These are phyloP conservation scores for Caenorhabditis panamensis DNA, from an alignment of 2,888 invertebrate genomes.

Conservation along the genomic window DNA sequence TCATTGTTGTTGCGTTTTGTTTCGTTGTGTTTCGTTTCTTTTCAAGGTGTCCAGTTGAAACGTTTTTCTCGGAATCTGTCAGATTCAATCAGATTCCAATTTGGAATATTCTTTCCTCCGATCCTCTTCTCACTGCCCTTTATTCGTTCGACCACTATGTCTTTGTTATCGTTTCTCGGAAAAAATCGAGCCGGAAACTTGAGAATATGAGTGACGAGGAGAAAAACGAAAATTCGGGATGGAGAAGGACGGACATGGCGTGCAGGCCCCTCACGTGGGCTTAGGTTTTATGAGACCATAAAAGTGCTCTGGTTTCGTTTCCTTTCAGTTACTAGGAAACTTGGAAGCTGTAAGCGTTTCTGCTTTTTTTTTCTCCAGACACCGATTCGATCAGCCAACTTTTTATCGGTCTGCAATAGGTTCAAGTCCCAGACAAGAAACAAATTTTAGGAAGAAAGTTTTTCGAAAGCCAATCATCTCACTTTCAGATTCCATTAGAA, in stretches of 20 bases:
- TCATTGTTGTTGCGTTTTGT: conserved; percentile 15
- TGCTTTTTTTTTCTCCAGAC: not conserved
- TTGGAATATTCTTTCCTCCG: not conserved
- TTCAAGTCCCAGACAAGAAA: conserved; percentile 1
- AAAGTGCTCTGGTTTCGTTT: conserved; percentile 16
- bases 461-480: conserved; percentile 44
- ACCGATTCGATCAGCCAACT: not conserved
- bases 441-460: conserved; percentile 1
- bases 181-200: conserved; percentile 4
- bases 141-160: not conserved
- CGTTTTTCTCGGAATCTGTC: conserved; percentile 12
- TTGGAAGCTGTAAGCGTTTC: not conserved
- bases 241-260: not conserved
- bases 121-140: not conserved
- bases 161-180: conserved; percentile 9
- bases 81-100: conserved; percentile 7
- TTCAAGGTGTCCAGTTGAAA: conserved; percentile 31
- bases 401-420: conserved; percentile 16
- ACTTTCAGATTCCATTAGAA: conserved; percentile 58
- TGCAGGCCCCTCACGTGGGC: conserved; percentile 8
- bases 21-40: conserved; percentile 3
- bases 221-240: not conserved
- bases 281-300: conserved; percentile 37
- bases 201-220: not conserved
- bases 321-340: conserved; percentile 40